phyloP scores from a whole-genome alignment of 2,797 vertebrate species.

The Phoeniculus purpureus region DNA sequence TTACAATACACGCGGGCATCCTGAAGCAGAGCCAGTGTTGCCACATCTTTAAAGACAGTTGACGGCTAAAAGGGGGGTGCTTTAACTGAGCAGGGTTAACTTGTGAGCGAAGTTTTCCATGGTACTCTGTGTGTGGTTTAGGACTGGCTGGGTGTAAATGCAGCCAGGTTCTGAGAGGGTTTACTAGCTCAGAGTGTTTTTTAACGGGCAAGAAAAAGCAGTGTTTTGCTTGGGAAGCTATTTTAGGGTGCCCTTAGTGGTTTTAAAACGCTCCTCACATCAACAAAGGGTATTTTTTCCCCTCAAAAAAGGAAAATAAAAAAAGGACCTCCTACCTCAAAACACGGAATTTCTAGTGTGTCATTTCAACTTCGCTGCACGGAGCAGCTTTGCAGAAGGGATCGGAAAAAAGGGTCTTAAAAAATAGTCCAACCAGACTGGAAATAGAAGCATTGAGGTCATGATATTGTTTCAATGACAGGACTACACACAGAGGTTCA shows the following conservation, averaged over 20 bases:
- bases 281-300: slow-evolving; percentile 27
- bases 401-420: not conserved
- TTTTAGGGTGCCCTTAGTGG: slow-evolving; percentile 54
- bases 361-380: not conserved
- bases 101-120: slow-evolving; percentile 54
- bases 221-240: slow-evolving; percentile 63
- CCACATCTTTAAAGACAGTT: slow-evolving; percentile 60
- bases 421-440: not conserved
- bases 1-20: slow-evolving; percentile 51
- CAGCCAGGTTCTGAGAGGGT: slow-evolving; percentile 14
- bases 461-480: not conserved
- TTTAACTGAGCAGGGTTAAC: slow-evolving; percentile 47
- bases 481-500: not conserved
- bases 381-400: not conserved
- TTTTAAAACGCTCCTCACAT: slow-evolving; percentile 43
- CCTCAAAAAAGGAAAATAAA: not conserved
- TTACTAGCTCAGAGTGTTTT: slow-evolving; percentile 46
- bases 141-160: slow-evolving; percentile 32
- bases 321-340: not conserved
- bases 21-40: slow-evolving; percentile 16
- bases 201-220: not conserved
- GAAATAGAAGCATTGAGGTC: slow-evolving; percentile 12
- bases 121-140: slow-evolving; percentile 61
- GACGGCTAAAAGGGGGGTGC: slow-evolving; percentile 46
- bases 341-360: not conserved